These are phyloP conservation scores for Orthonevra nobilis DNA, from an alignment of 2,888 invertebrate species.

Conservation along the genomic window DNA sequence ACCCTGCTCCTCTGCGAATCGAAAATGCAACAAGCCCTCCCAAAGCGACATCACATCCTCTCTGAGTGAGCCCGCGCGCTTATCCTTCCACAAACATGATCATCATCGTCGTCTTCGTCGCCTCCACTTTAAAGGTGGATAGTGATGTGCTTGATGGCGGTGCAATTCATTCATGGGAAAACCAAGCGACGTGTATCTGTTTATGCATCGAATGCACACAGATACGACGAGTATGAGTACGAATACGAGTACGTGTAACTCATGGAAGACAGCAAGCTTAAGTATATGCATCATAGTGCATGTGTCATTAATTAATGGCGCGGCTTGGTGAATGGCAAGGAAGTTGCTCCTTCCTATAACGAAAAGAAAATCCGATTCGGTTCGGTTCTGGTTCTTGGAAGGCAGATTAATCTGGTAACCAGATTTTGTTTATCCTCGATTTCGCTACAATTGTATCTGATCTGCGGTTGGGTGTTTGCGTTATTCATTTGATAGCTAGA, in stretches of 20 bases:
- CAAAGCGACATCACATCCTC: conserved; percentile 65
- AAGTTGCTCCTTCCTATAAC: conserved; percentile 52
- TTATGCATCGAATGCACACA: conserved; percentile 21
- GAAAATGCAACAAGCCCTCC: conserved; percentile 53
- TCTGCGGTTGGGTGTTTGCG: conserved; percentile 8
- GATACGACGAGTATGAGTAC: conserved; percentile 19
- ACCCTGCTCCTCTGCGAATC: conserved; percentile 37
- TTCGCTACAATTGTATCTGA: conserved; percentile 38
- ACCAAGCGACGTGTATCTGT: conserved; percentile 45
- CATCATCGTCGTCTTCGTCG: conserved; percentile 29
- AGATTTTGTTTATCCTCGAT: conserved; percentile 49
- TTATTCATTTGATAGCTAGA: conserved; percentile 6
- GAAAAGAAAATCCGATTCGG: not conserved
- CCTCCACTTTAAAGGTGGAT: conserved; percentile 51
- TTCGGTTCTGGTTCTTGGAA: not conserved
- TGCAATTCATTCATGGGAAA: conserved; percentile 63
- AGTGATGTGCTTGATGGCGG: not conserved
- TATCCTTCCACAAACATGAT: conserved; percentile 50
- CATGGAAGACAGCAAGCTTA: conserved; percentile 47
- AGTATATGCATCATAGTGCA: conserved; percentile 64
- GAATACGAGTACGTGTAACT: no score
- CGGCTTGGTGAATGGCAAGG: conserved; percentile 27
- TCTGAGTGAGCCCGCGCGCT: conserved; percentile 25
- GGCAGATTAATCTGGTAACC: conserved; percentile 45
- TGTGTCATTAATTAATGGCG: conserved; percentile 67